Percentiles rank a stretch among this genome's conserved stretches.
phyloP scores from a whole-genome alignment of 2,888 invertebrate genomes.

The Drosophila conformis region DNA sequence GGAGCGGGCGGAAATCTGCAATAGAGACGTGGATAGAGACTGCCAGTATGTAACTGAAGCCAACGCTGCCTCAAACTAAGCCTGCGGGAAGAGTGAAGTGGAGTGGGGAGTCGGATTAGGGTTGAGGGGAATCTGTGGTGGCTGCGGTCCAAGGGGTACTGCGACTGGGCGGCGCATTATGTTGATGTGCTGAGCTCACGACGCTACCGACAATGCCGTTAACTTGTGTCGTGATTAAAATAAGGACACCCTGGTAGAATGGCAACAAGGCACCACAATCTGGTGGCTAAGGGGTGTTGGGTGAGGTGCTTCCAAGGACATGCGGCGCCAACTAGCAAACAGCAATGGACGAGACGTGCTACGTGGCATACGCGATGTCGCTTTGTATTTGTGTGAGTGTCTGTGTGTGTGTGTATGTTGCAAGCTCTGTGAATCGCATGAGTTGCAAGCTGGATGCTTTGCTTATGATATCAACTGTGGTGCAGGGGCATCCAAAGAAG shows the following conservation, averaged over 20 bases:
- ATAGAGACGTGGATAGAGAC: constrained; percentile 28
- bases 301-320: constrained; percentile 12
- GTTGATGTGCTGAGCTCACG: constrained; percentile 63
- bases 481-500: background rate
- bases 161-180: constrained; percentile 37
- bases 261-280: constrained; percentile 20
- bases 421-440: constrained; percentile 65
- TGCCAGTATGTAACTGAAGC: constrained; percentile 40
- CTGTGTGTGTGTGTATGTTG: constrained; percentile 35
- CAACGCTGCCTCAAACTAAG: constrained; percentile 30
- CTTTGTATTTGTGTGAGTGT: constrained; percentile 36
- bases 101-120: background rate
- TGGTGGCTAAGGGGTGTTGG: constrained; percentile 9
- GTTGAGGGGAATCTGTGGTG: constrained; percentile 1
- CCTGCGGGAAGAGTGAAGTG: constrained; percentile 9
- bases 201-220: constrained; percentile 76
- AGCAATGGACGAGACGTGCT: constrained; percentile 38
- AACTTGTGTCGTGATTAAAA: constrained; percentile 80
- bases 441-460: constrained; percentile 74
- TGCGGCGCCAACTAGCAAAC: constrained; percentile 27
- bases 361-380: constrained; percentile 56
- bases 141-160: background rate
- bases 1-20: constrained; percentile 26
- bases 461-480: constrained; percentile 61
- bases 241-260: constrained; percentile 65